Base-by-base conservation (phyloP, 2,888 invertebrate species). In the Dione juno region DNA sequence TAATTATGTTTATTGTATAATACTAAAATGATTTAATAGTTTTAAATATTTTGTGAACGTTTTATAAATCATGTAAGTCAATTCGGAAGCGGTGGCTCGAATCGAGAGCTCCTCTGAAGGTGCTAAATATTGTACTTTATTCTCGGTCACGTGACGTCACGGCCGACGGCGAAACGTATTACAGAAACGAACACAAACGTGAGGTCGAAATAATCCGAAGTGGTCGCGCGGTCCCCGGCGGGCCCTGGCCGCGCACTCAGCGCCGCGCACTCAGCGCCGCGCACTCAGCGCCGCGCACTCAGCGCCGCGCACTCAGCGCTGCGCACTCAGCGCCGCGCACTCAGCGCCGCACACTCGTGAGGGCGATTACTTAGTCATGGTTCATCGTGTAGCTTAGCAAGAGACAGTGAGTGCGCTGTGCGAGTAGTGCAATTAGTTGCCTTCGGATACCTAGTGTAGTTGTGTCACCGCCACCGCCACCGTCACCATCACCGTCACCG, bases 381-480 rank as follows among this genome's bases (percentile, higher is more conserved):
- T 63, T 28, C 40, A 41, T 43, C n/a, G 67, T 21, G 43, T 61
- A 28, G 28, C n/a, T 61, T 68, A 54, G 63, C 53, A 63, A 63
- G 53, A 61, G 53, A 40, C 19, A 14, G 11, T 58, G 14, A 37
- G 41, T 19, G 40, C 6, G 54, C 8, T 37, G n/a, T n/a, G n/a
- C n/a, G n/a, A n/a, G n/a, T n/a, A 84, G 88, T 87, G 89, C 88
- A 88, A 89, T 86, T 85, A 83, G 81, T 82, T 81, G 84, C 84
- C 82, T 80, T 78, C 75, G 80, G 80, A 81, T 82, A 83, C 67
- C 54, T 41, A 45, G 69, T 53, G 64, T 67, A 63, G 65, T 21
- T 59, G 9, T 37, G 37, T 16, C 53, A 21, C 19, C 28, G 7
- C 3, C 57, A 35, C 57, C n/a, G 40, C n/a, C 53, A 53, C 5